Conservation (phyloP, 2,113 vertebrate genomes). For the Microtus richardsoni region DNA sequence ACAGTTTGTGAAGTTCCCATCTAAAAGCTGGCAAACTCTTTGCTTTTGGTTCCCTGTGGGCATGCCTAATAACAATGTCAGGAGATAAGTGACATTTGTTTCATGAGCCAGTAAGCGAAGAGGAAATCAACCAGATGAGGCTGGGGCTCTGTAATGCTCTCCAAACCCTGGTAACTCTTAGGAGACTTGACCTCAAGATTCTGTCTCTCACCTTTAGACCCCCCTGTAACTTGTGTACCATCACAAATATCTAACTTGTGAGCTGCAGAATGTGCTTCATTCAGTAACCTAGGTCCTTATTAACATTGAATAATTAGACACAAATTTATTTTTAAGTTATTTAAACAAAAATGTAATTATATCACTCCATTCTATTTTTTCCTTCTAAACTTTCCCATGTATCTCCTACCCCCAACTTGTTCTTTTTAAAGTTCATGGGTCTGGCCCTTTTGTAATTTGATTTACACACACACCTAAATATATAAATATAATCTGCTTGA, state of each 20-base stretch:
- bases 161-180: not conserved
- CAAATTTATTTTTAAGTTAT: not conserved
- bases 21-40: not conserved
- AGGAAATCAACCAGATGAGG: not conserved
- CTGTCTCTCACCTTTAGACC: not conserved
- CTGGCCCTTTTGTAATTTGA: not conserved
- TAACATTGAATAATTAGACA: not conserved
- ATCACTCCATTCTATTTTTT: not conserved
- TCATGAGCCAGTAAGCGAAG: not conserved
- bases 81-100: not conserved
- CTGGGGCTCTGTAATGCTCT: no score
- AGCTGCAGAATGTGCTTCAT: not conserved
- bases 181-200: not conserved
- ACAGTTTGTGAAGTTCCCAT: not conserved
- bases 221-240: not conserved
- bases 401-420: not conserved
- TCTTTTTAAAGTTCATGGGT: not conserved
- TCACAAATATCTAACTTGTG: not conserved
- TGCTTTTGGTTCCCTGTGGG: no score
- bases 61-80: not conserved
- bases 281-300: not conserved
- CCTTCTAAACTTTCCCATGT: not conserved
- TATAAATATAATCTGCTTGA: not conserved
- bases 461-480: not conserved
- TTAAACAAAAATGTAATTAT: not conserved